Conservation (phyloP, 2,888 invertebrate genomes). For the Caenorhabditis parvicauda region DNA sequence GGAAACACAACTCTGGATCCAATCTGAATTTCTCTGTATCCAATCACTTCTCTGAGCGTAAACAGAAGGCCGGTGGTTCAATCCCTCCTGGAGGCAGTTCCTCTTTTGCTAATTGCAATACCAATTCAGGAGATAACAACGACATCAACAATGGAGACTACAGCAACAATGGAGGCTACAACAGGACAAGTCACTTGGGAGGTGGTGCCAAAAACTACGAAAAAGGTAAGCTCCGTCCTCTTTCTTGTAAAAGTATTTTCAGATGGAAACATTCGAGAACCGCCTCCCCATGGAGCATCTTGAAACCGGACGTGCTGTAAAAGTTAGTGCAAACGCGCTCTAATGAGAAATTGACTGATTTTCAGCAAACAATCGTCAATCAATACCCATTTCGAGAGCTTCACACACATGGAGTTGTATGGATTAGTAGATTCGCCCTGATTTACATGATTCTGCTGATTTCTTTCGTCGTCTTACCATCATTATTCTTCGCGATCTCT, state of each 20-base stretch:
- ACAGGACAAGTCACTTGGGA: too few relatives aligned
- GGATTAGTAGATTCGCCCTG: slow-evolving; percentile 4
- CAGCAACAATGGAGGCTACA: too few relatives aligned
- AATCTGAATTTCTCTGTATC: too few relatives aligned
- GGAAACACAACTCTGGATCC: too few relatives aligned
- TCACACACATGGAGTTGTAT: background rate
- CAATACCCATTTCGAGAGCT: background rate
- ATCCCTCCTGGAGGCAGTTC: too few relatives aligned
- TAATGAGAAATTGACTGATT: background rate
- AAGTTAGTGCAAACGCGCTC: background rate
- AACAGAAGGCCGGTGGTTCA: too few relatives aligned
- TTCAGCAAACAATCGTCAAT: background rate
- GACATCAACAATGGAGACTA: too few relatives aligned
- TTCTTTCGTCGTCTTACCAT: slow-evolving; percentile 14
- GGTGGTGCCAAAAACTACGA: too few relatives aligned
- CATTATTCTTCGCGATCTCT: slow-evolving; percentile 17
- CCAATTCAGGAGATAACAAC: too few relatives aligned
- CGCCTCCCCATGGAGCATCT: background rate
- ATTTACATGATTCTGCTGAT: slow-evolving; percentile 6
- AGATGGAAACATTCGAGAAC: background rate
- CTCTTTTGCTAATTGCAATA: too few relatives aligned
- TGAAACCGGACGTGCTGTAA: background rate
- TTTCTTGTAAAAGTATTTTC: background rate
- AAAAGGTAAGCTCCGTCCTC: too few relatives aligned
- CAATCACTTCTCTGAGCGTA: too few relatives aligned